Conservation (phyloP, 2,113 vertebrate genomes). For the Centrocercus urophasianus region DNA sequence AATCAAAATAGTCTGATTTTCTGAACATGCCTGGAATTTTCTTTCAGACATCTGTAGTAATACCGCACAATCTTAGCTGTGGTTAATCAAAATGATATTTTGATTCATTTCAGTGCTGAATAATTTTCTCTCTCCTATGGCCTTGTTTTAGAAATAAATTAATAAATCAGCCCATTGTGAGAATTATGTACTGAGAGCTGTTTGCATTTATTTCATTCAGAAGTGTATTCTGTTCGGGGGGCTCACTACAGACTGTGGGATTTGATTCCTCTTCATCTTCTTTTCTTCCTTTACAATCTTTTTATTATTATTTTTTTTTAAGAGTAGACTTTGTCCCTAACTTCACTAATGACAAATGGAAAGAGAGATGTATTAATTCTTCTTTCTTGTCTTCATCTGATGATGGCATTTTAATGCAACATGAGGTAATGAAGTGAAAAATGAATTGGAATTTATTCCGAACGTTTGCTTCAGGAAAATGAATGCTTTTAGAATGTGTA, state of each 20-base stretch:
- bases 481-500: conserved; percentile 1
- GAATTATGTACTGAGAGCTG: not conserved
- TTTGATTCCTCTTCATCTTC: not conserved
- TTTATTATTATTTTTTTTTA: not conserved
- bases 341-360: not conserved
- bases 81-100: conserved; percentile 14
- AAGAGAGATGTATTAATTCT: not conserved
- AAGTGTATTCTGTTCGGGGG: not conserved
- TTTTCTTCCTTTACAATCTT: not conserved
- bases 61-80: not conserved
- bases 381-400: not conserved
- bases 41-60: conserved; percentile 31
- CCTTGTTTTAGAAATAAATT: conserved; percentile 30
- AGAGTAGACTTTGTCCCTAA: not conserved
- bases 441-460: conserved; percentile 18
- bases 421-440: conserved; percentile 38
- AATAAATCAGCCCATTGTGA: not conserved
- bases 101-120: not conserved
- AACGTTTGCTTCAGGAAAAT: conserved; percentile 20
- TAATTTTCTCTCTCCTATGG: not conserved
- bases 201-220: conserved; percentile 23
- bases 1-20: conserved; percentile 59
- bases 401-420: not conserved
- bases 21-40: conserved; percentile 57
- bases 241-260: not conserved